phyloP scores from a whole-genome alignment of 2,888 invertebrate species.

The Ischnus inquisitorius region DNA sequence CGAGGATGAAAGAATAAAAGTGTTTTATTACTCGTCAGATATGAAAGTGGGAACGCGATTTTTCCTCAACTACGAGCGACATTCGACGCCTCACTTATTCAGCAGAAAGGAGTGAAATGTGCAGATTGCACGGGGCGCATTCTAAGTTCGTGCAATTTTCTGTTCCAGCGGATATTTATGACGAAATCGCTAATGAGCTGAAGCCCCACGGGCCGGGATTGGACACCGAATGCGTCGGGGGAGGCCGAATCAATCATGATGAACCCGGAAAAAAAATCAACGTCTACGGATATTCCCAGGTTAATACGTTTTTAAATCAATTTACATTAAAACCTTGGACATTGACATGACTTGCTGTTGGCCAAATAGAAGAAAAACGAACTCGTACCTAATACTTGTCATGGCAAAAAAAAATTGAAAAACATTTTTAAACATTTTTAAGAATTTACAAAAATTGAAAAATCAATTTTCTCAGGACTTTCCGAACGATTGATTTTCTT shows the following conservation, averaged over 20 bases:
- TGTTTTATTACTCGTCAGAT: slow-evolving; percentile 24
- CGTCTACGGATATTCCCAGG: slow-evolving; percentile 97
- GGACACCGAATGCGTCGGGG: slow-evolving; percentile 94
- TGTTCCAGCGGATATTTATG: slow-evolving; percentile 92
- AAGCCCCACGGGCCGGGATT: slow-evolving; percentile 86
- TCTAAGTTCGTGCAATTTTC: slow-evolving; percentile 60
- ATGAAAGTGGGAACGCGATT: not conserved
- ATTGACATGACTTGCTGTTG: not conserved
- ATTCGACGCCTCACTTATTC: slow-evolving; percentile 11
- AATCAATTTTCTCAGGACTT: no score
- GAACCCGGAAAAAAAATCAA: slow-evolving; percentile 91
- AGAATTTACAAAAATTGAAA: no score
- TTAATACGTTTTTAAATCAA: slow-evolving; percentile 74
- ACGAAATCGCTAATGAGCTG: slow-evolving; percentile 86
- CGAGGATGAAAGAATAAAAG: slow-evolving; percentile 3
- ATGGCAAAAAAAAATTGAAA: no score
- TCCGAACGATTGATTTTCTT: no score
- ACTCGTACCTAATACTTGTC: no score
- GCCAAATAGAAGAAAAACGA: no score
- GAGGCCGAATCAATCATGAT: slow-evolving; percentile 96
- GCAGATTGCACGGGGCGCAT: not conserved
- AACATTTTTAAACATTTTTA: no score
- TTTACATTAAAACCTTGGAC: not conserved
- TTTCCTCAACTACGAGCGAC: not conserved
- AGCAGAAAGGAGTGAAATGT: not conserved